Evolutionary conservation across 2,888 invertebrate species (phyloP).

Genomic region (Cheilosia urbana): DNA sequence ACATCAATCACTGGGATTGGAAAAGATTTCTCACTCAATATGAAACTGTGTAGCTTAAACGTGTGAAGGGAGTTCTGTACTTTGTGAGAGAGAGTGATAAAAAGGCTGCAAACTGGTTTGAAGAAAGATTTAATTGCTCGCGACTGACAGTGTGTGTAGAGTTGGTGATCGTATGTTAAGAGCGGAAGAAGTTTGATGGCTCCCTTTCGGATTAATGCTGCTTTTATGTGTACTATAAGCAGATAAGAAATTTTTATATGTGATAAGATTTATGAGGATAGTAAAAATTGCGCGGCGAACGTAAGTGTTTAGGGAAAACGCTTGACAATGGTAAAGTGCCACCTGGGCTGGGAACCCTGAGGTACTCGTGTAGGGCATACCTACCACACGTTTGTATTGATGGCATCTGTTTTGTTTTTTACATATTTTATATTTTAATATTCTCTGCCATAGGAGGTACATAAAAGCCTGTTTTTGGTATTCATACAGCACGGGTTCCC

Average conservation of each 20-base stretch:
- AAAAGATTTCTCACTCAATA: slow-evolving; percentile 62
- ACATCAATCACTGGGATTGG: slow-evolving; percentile 71
- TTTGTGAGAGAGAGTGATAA: slow-evolving; percentile 15
- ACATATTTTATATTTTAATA: not conserved
- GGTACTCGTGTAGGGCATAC: not conserved
- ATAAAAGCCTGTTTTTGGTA: too few relatives aligned
- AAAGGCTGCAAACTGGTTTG: slow-evolving; percentile 52
- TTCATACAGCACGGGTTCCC: too few relatives aligned
- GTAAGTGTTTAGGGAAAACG: slow-evolving; percentile 40
- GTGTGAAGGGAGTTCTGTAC: slow-evolving; percentile 39
- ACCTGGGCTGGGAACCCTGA: slow-evolving; percentile 52
- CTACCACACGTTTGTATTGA: not conserved
- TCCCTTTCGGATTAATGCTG: slow-evolving; percentile 22
- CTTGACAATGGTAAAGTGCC: slow-evolving; percentile 36
- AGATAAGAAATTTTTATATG: slow-evolving; percentile 25
- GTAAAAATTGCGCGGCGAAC: slow-evolving; percentile 36
- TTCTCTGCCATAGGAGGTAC: not conserved
- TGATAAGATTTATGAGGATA: slow-evolving; percentile 60
- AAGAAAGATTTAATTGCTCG: slow-evolving; percentile 65
- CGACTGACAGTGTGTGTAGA: not conserved
- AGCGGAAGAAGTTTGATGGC: not conserved
- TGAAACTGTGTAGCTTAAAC: slow-evolving; percentile 19
- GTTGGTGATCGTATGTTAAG: too few relatives aligned
- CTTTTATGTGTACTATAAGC: slow-evolving; percentile 30
- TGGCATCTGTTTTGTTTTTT: not conserved